Conservation (phyloP, 2,113 vertebrate genomes). For the Corvus moneduloides region DNA sequence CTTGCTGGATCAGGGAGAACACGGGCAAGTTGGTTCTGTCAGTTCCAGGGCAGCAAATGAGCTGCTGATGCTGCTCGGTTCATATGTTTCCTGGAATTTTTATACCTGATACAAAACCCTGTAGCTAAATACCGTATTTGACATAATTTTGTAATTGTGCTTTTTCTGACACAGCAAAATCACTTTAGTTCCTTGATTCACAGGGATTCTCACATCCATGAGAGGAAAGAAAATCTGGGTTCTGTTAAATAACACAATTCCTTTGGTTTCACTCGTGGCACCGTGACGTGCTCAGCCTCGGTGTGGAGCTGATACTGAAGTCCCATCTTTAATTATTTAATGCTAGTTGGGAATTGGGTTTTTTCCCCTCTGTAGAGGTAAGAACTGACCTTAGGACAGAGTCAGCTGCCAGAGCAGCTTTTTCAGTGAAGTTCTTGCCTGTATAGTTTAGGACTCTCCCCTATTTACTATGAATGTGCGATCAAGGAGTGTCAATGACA, state of each 20-base stretch:
- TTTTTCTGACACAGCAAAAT: background rate
- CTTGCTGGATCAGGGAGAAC: background rate
- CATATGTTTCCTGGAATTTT: background rate
- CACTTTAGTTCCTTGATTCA: background rate
- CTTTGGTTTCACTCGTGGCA: background rate
- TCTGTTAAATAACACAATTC: background rate
- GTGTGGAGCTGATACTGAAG: background rate
- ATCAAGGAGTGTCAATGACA: background rate
- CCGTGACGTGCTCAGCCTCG: background rate
- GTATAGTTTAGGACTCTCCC: background rate
- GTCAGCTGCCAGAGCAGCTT: background rate
- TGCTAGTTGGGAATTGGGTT: background rate
- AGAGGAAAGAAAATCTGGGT: background rate
- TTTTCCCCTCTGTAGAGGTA: background rate
- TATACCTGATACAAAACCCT: background rate
- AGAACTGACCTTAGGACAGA: background rate
- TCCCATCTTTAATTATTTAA: background rate
- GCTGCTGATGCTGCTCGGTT: background rate
- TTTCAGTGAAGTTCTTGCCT: background rate
- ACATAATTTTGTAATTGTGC: background rate
- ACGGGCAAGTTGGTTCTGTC: background rate
- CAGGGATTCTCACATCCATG: background rate
- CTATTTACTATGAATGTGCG: rapidly evolving
- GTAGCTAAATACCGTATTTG: background rate
- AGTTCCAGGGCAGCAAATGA: background rate